These are phyloP conservation scores for Sinelater perroti DNA, from an alignment of 2,888 invertebrate genomes.

Conservation along the genomic window DNA sequence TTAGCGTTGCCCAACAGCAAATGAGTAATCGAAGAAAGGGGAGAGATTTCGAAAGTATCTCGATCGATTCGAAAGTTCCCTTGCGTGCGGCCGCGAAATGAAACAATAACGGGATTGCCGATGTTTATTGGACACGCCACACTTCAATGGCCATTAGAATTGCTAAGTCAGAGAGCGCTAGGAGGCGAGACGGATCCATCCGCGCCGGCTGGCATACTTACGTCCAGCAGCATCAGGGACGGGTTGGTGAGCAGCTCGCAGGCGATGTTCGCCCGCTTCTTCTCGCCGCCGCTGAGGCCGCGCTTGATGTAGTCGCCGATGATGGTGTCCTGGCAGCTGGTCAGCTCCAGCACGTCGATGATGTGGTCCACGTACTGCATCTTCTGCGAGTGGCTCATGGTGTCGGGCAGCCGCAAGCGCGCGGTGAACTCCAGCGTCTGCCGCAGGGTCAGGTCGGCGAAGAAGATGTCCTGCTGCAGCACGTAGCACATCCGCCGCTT, in stretches of 20 bases:
- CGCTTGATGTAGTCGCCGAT: constrained; percentile 79
- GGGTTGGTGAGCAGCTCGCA: constrained; percentile 85
- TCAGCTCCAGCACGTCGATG: constrained; percentile 77
- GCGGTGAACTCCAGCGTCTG: constrained; percentile 76
- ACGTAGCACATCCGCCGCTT: constrained; percentile 82
- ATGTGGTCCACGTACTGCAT: constrained; percentile 81
- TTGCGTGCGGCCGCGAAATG: no score
- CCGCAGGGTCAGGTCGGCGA: constrained; percentile 78
- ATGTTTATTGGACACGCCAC: no score
- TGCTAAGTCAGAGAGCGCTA: no score
- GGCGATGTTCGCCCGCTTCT: constrained; percentile 83
- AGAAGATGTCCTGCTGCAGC: constrained; percentile 83
- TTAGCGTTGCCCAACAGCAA: no score
- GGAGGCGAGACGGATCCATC: background rate
- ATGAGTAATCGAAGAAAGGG: no score
- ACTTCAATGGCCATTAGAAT: no score
- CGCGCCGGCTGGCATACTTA: constrained; percentile 59
- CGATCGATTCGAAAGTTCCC: no score
- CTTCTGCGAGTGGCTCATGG: constrained; percentile 75
- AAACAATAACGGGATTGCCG: no score
- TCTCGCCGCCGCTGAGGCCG: constrained; percentile 84
- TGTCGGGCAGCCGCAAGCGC: constrained; percentile 72
- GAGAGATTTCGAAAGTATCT: no score
- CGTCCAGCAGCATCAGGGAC: constrained; percentile 79
- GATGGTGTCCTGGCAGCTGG: constrained; percentile 78